Evolutionary conservation across 1,140 invertebrate genomes (phyloP), one percentile per base, ranked within the genome.

Genomic region (Varroa destructor): DNA sequence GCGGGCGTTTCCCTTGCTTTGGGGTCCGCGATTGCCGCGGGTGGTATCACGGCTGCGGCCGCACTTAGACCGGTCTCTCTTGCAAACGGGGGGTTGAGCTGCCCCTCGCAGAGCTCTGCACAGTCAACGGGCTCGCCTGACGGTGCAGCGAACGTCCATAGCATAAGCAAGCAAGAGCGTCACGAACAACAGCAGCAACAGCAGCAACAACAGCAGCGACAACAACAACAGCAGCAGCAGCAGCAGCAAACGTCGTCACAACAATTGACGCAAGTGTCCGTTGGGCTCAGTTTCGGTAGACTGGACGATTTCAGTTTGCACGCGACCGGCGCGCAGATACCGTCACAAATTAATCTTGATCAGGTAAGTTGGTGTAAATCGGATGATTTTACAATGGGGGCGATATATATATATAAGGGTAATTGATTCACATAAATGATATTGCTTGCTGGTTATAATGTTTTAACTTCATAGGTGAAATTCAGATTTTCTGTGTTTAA

Each of bases 301-400:
- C 46, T 51, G 46, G 46, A 51, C 8, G 46, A 51, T 51, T 51
- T 67, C 40, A 37, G 46, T 40, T 46, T 67, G 40, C 61, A 67
- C 40, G 61, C 61, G 40, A 40, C 40, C 61, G 61, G 61, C 46
- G 12, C 61, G 12, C 61, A 67, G 61, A 67, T 46, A 67, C 40
- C 61, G 61, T 67, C 61, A 67, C 61, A 67, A 67, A 67, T 67
- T 67, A 67, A 67, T 67, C 61, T 67, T 43, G 61, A 67, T 67
- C 61, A 67, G 61, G 61, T 67, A 40, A 67, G 61, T 67, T 1
- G 40, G 25, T 25, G 25, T 25, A 25, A 25, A 25, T 25, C 25
- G 25, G 25, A 25, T 25, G 25, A 25, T 25, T 25, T 25, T 25
- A 25, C 25, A 25, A 25, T 25, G 25, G 25, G 25, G 25, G 25